Base-by-base conservation (phyloP, 1,140 invertebrate genomes). In the Cydia strobilella region DNA sequence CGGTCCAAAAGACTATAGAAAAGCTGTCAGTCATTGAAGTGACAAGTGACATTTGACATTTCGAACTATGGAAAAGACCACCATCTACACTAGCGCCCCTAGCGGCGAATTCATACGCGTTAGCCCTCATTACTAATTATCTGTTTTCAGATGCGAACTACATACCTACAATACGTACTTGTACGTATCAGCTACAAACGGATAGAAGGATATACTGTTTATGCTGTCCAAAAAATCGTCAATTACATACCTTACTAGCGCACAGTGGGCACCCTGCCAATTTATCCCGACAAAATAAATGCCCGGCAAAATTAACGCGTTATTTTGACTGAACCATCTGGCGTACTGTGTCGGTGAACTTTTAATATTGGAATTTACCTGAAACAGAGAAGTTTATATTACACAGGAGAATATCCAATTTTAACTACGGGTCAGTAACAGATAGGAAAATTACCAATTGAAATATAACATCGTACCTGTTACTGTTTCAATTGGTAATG, bases 191-290 rank as follows among this genome's bases (percentile, higher is more conserved):
- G 2, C 9, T 42, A 45, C 13, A 7, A 54, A 18, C n/a, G 1
- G 6, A n/a, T 18, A 54, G n/a, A 54, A 23, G 10, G 3, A 13
- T 3, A 45, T 13, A 45, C 2, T 59, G 7, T 59, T 59, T n/a
- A 20, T 23, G n/a, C 54, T 9, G 20, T 23, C 54, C 0, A 1
- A 59, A 59, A 59, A 59, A 23, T 23, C 7, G n/a, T 23, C 54
- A 7, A 59, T 23, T 23, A 54, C 54, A 23, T 59, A 59, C 54
- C 31, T 73, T 72, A 54, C 23, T 45, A 74, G 78, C 78, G 79
- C 81, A 80, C 79, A 76, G 80, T 82, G 84, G 83, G 84, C 84
- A 80, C 25, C 62, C 15, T 25, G 81, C 84, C 84, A 86, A 75
- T 74, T 45, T 74, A 72, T 77, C 69, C 76, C 74, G 84, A 81